Base-by-base conservation (phyloP, 2,888 invertebrate species). In the Eretmocerus hayati region DNA sequence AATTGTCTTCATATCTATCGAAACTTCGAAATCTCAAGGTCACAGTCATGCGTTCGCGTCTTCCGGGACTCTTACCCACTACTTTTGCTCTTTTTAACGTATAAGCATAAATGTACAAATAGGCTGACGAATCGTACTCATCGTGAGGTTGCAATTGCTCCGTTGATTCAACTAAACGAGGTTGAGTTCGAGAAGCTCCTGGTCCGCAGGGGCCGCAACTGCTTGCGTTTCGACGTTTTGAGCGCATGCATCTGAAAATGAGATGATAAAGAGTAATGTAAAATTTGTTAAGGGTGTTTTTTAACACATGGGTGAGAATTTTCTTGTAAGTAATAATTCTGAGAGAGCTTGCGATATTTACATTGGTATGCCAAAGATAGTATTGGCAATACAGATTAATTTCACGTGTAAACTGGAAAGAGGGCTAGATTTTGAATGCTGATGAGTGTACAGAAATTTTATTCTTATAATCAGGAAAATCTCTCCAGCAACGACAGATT, bases 1-100 rank as follows among this genome's bases (percentile, higher is more conserved):
- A 80, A 70, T 90, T 90, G 66, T 90, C 90, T 62, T 89, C 89
- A 62, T 87, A 89, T 60, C 81, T 85, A 66, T 89, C 89, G 67
- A 85, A 90, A 32, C 88, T 88, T 46, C 89, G 80, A 65, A 90
- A 90, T 38, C 90, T 78, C 58, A 90, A 69, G 23, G 89, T 90
- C 59, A 90, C 83, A 50, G 87, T 88, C 37, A 87, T 88, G 50
- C 87, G 77, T 66, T 89, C 88, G 52, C 90, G 77, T 65, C 84
- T 82, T 52, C 79, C 72, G 19, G 37, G 22, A 19, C 8, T 37
- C 37, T 8, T 15, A 22, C 20, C 11, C 42, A 16, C 57, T 54
- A 50, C 78, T 55, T 80, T 76, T 1, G 62, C 57, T 46, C 69
- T 67, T 43, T 69, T 68, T 60, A 87, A 65, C 55, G 85, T 80